These are phyloP conservation scores for Protobothrops mucrosquamatus DNA, from an alignment of 2,113 vertebrate species.

Conservation along the genomic window DNA sequence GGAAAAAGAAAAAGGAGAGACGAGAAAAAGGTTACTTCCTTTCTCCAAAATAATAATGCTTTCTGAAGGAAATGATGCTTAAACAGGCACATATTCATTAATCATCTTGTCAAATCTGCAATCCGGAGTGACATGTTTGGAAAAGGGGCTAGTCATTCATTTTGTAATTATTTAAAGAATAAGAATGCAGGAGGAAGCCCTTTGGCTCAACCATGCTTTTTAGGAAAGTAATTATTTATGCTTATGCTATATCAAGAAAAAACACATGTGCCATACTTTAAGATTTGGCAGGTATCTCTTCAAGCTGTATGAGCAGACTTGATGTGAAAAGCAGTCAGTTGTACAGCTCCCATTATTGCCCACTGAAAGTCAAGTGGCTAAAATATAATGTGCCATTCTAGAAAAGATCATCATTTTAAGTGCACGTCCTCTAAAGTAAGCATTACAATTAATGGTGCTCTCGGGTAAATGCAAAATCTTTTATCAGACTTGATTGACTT, in stretches of 20 bases:
- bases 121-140: neutral
- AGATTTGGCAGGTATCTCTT: neutral
- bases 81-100: neutral
- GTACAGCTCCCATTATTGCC: neutral
- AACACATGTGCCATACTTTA: neutral
- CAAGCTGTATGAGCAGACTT: neutral
- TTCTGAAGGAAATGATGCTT: neutral
- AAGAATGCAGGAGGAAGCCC: constrained; percentile 4
- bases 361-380: neutral
- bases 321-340: neutral
- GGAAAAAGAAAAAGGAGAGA: neutral
- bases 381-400: neutral
- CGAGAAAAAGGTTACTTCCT: neutral
- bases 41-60: neutral
- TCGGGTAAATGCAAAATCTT: neutral
- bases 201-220: neutral
- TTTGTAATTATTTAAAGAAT: neutral
- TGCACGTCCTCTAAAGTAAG: neutral
- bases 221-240: constrained; percentile 12
- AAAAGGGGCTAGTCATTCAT: neutral
- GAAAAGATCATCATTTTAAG: neutral
- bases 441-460: neutral
- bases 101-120: neutral
- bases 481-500: neutral
- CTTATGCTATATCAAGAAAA: neutral